phyloP scores from a whole-genome alignment of 2,888 invertebrate species.

The Seira musarum region DNA sequence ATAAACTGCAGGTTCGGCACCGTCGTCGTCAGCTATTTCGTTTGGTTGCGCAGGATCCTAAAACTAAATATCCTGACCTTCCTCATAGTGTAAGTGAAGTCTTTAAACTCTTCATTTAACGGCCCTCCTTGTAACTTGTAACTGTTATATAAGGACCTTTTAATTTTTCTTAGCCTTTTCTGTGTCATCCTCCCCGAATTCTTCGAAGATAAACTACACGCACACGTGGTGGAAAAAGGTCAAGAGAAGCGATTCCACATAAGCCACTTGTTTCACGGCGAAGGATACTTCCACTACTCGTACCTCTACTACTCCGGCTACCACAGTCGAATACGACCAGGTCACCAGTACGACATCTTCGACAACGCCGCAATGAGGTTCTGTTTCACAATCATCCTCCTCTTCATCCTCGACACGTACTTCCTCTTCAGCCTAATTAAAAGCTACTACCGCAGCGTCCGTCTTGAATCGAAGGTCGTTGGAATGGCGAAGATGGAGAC shows the following conservation, averaged over 20 bases:
- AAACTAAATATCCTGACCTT: background rate
- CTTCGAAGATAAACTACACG: too few relatives aligned
- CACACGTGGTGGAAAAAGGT: background rate
- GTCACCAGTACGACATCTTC: slow-evolving; percentile 15
- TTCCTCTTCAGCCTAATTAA: slow-evolving; percentile 32
- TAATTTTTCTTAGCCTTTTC: background rate
- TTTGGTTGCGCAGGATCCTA: slow-evolving; percentile 39
- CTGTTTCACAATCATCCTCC: slow-evolving; percentile 23
- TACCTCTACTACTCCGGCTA: slow-evolving; percentile 48
- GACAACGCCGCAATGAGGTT: slow-evolving; percentile 35
- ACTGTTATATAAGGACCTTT: too few relatives aligned
- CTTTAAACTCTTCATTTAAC: too few relatives aligned
- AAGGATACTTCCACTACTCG: slow-evolving; percentile 28
- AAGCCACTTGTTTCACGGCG: slow-evolving; percentile 21
- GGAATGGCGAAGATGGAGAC: slow-evolving; percentile 40
- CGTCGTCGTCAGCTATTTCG: slow-evolving; percentile 35
- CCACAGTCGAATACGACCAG: too few relatives aligned
- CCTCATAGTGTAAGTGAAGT: too few relatives aligned
- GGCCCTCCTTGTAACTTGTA: too few relatives aligned
- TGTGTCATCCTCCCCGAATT: background rate
- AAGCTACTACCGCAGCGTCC: slow-evolving; percentile 28
- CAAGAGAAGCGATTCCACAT: background rate
- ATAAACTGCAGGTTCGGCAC: slow-evolving; percentile 48
- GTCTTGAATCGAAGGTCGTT: slow-evolving; percentile 35
- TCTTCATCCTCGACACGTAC: slow-evolving; percentile 37